phyloP scores from a whole-genome alignment of 2,113 vertebrate species.

The Clarias batrachus region DNA sequence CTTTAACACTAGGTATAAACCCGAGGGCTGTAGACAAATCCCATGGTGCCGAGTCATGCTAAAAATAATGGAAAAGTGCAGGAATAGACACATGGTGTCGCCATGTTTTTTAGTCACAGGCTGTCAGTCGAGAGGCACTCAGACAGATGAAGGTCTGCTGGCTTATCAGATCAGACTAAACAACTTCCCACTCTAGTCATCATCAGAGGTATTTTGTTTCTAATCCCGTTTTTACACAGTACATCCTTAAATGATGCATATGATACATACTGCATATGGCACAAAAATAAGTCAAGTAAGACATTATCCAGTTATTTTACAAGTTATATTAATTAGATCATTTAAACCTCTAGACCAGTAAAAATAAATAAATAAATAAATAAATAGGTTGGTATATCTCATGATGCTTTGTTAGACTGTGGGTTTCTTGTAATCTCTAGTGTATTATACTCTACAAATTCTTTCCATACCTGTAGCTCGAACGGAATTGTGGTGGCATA shows the following conservation, averaged over 20 bases:
- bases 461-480: neutral
- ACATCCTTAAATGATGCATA: neutral
- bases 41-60: neutral
- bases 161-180: constrained; percentile 48
- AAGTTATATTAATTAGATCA: neutral
- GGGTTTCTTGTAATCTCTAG: neutral
- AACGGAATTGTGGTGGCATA: neutral
- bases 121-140: constrained; percentile 41
- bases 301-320: neutral
- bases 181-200: constrained; percentile 44
- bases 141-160: constrained; percentile 45
- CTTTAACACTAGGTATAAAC: constrained; percentile 8
- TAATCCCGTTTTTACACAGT: neutral
- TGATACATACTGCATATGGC: neutral
- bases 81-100: neutral
- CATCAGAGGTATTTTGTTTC: constrained; percentile 21
- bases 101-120: constrained; percentile 19
- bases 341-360: neutral
- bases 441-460: neutral
- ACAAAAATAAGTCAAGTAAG: neutral
- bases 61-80: constrained; percentile 21
- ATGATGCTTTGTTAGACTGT: neutral
- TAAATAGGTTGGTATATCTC: too few species aligned
- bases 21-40: constrained; percentile 26
- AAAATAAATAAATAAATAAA: too few species aligned